Percentiles rank a stretch among this genome's conserved stretches.
These are phyloP conservation scores for Mamestra configurata DNA, from an alignment of 1,140 invertebrate species.

Conservation along the genomic window DNA sequence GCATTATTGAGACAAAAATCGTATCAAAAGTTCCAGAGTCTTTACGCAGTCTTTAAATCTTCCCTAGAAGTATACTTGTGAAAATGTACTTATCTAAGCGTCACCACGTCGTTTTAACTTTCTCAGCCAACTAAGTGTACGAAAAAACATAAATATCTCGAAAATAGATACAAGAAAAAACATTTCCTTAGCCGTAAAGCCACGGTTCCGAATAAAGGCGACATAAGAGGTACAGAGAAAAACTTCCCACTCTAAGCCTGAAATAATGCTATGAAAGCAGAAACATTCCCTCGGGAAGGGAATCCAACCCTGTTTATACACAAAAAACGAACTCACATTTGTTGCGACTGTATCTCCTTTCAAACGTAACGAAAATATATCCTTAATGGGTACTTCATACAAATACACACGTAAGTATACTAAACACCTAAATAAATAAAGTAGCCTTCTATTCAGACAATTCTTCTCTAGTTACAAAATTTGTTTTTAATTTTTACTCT, in stretches of 20 bases:
- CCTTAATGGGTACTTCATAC: background rate
- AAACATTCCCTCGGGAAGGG: conserved; percentile 36
- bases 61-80: too few relatives aligned
- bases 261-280: conserved; percentile 51
- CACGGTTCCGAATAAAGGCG: conserved; percentile 32
- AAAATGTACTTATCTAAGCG: too few relatives aligned
- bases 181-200: conserved; percentile 36
- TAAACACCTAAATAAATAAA: too few relatives aligned
- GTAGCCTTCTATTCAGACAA: too few relatives aligned
- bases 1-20: too few relatives aligned
- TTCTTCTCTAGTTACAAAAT: too few relatives aligned
- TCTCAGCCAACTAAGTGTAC: conserved; percentile 7
- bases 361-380: conserved; percentile 46
- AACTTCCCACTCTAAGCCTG: conserved; percentile 47
- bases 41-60: too few relatives aligned
- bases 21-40: too few relatives aligned
- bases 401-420: background rate
- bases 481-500: too few relatives aligned
- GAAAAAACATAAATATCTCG: conserved; percentile 18
- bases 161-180: conserved; percentile 41
- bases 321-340: conserved; percentile 46
- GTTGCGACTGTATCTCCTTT: conserved; percentile 41
- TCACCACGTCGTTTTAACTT: too few relatives aligned
- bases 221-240: conserved; percentile 39
- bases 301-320: conserved; percentile 49